phyloP scores from a whole-genome alignment of 2,888 invertebrate species.

The Pheosia gnoma region DNA sequence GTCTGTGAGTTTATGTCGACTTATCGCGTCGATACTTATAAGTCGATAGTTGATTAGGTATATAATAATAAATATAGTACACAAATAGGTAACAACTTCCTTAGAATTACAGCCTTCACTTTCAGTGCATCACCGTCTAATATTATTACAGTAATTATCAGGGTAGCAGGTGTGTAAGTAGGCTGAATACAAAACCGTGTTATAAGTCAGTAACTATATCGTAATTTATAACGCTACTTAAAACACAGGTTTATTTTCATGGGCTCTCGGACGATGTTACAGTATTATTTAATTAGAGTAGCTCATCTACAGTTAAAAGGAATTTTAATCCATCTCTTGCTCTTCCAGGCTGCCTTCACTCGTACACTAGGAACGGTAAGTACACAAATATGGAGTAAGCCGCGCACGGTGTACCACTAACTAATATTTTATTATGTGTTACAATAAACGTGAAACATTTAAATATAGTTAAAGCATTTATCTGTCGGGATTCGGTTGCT shows the following conservation, averaged over 20 bases:
- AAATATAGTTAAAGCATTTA: slow-evolving; percentile 82
- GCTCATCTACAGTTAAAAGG: neutral
- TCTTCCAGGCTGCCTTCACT: slow-evolving; percentile 39
- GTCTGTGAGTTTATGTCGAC: slow-evolving; percentile 83
- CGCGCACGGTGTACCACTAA: slow-evolving; percentile 59
- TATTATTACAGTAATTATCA: slow-evolving; percentile 12
- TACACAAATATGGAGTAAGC: slow-evolving; percentile 60
- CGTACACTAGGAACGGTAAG: slow-evolving; percentile 53
- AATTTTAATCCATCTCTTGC: slow-evolving; percentile 10
- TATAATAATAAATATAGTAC: slow-evolving; percentile 73
- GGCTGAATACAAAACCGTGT: neutral
- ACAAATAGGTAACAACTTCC: slow-evolving; percentile 80
- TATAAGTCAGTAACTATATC: neutral
- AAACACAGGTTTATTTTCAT: neutral
- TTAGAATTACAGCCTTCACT: slow-evolving; percentile 74
- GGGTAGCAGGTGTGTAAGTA: neutral
- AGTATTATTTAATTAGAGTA: neutral
- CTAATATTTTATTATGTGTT: slow-evolving; percentile 71
- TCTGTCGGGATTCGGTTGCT: slow-evolving; percentile 64
- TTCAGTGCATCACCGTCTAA: slow-evolving; percentile 49
- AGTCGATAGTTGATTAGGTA: slow-evolving; percentile 76
- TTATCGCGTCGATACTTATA: slow-evolving; percentile 70
- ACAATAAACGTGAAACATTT: slow-evolving; percentile 77
- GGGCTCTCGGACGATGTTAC: neutral
- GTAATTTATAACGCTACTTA: neutral